A percentile compares a stretch with the other conserved stretches of the same genome.
phyloP scores from a whole-genome alignment of 1,140 invertebrate species.

The Oreohelix idahoensis region DNA sequence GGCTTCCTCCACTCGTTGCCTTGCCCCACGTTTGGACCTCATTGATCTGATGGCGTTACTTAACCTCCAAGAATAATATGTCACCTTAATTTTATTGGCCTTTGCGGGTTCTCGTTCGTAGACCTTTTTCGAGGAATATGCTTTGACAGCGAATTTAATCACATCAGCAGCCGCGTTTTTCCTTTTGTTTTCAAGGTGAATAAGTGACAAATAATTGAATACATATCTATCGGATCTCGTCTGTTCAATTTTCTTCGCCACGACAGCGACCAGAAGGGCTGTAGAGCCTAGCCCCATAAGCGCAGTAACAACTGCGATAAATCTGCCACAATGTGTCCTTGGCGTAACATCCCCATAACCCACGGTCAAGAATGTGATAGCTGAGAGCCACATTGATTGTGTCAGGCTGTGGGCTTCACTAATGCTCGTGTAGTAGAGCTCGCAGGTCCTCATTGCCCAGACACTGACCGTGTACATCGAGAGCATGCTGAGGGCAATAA shows the following conservation, averaged over 20 bases:
- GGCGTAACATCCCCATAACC: constrained; percentile 71
- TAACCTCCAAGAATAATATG: constrained; percentile 37
- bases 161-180: constrained; percentile 72
- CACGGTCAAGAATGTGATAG: constrained; percentile 72
- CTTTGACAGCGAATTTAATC: constrained; percentile 60
- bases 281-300: constrained; percentile 72
- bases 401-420: constrained; percentile 43
- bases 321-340: constrained; percentile 69
- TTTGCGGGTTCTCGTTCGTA: constrained; percentile 26
- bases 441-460: constrained; percentile 70
- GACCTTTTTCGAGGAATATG: constrained; percentile 52
- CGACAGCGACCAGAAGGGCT: constrained; percentile 72
- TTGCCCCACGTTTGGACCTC: constrained; percentile 31
- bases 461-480: constrained; percentile 65
- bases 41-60: constrained; percentile 43
- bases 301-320: constrained; percentile 70
- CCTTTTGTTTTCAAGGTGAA: constrained; percentile 65
- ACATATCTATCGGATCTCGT: constrained; percentile 71
- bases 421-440: constrained; percentile 61
- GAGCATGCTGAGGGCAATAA: constrained; percentile 65
- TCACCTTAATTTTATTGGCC: constrained; percentile 10
- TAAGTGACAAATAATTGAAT: constrained; percentile 71
- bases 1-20: constrained; percentile 35
- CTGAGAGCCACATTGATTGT: constrained; percentile 70
- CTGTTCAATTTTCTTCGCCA: constrained; percentile 71